phyloP scores from a whole-genome alignment of 1,140 invertebrate genomes.

The Penaeus japonicus region DNA sequence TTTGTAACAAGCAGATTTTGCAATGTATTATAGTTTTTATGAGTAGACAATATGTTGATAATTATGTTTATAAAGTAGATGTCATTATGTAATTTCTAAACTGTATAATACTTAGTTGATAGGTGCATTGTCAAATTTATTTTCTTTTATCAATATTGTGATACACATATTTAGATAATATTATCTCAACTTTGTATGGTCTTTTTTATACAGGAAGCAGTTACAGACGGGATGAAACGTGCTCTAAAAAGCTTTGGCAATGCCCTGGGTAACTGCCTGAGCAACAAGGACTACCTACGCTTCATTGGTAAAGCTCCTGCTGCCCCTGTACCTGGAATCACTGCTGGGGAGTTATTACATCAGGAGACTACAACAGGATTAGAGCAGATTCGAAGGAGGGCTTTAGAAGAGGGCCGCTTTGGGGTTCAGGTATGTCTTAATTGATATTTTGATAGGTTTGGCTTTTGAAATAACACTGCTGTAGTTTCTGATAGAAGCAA shows the following conservation, averaged over 20 bases:
- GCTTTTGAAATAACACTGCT: no score
- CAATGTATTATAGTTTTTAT: no score
- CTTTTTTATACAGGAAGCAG: constrained; percentile 63
- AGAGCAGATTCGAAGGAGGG: neutral
- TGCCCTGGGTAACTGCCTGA: constrained; percentile 66
- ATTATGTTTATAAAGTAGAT: no score
- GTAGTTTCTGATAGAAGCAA: no score
- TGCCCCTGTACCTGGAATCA: neutral
- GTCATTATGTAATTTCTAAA: no score
- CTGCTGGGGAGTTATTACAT: constrained; percentile 21
- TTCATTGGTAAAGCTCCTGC: constrained; percentile 57
- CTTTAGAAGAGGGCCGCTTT: neutral
- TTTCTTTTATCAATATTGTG: neutral
- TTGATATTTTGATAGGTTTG: neutral
- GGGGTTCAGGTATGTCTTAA: neutral
- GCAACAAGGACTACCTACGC: constrained; percentile 65
- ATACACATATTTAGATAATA: neutral
- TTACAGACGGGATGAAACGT: constrained; percentile 67
- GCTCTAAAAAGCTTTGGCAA: constrained; percentile 68
- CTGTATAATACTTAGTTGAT: no score
- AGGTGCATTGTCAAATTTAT: no score
- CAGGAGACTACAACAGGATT: neutral
- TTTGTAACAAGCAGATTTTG: no score
- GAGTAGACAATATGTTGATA: no score
- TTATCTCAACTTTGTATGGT: neutral